phyloP scores from a whole-genome alignment of 2,113 vertebrate species.

The Mellivora capensis region DNA sequence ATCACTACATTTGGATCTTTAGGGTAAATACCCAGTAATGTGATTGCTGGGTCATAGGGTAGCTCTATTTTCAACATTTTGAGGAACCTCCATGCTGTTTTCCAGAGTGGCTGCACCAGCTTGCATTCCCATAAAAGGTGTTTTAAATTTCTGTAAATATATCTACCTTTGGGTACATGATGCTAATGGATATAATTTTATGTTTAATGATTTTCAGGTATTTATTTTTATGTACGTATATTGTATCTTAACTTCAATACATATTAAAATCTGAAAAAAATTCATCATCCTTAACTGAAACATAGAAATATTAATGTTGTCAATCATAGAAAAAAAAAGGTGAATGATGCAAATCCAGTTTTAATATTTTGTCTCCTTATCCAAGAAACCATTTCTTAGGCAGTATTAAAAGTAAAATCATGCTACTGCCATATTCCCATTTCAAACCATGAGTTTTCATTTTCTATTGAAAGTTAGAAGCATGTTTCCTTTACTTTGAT shows the following conservation, averaged over 20 bases:
- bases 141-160: not conserved
- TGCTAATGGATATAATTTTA: not conserved
- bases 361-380: not conserved
- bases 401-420: not conserved
- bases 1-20: no score
- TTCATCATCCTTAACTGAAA: not conserved
- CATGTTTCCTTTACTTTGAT: not conserved
- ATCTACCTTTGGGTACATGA: not conserved
- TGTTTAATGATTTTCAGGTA: not conserved
- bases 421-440: not conserved
- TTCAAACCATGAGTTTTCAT: not conserved
- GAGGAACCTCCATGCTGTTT: no score
- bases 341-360: not conserved
- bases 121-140: not conserved
- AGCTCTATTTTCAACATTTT: no score
- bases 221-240: not conserved
- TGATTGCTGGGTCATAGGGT: no score
- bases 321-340: not conserved
- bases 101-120: no score
- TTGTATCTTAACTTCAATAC: not conserved
- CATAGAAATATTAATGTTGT: not conserved
- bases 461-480: slow-evolving; percentile 9
- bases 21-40: no score
- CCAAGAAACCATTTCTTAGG: not conserved
- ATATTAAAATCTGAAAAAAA: not conserved